Conservation (phyloP, 2,113 vertebrate genomes). For the Cygnus atratus region DNA sequence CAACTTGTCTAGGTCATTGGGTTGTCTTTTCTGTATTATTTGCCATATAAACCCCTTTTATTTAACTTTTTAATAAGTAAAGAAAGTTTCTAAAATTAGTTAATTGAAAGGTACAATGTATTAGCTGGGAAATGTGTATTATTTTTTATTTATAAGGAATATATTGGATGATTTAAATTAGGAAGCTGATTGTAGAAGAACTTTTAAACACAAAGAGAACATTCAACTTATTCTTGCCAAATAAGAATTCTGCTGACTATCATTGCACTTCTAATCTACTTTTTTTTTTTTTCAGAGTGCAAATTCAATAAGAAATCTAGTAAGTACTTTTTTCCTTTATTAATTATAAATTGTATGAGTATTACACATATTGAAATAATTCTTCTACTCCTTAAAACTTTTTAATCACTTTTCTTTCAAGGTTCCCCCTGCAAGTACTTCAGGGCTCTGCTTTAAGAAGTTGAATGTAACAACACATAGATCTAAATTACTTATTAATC, state of each 20-base stretch:
- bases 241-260: not conserved
- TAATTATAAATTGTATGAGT: not conserved
- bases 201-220: not conserved
- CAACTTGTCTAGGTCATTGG: not conserved
- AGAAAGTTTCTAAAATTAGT: not conserved
- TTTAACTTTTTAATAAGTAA: not conserved
- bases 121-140: not conserved
- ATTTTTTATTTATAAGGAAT: not conserved
- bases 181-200: not conserved
- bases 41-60: not conserved
- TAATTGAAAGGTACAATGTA: not conserved
- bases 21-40: not conserved
- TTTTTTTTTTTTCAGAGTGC: conserved; percentile 85
- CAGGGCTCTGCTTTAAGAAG: conserved; percentile 94
- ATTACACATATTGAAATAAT: not conserved
- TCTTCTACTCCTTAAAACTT: not conserved
- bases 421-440: conserved; percentile 86
- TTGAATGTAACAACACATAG: conserved; percentile 88
- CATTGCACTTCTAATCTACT: not conserved
- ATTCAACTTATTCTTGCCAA: not conserved
- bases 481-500: conserved; percentile 86
- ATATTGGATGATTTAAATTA: not conserved
- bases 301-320: conserved; percentile 90
- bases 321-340: conserved; percentile 77
- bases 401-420: conserved; percentile 58